A percentile compares a stretch with the other conserved stretches of the same genome.
phyloP scores from a whole-genome alignment of 2,113 vertebrate species.

The Anser cygnoides region DNA sequence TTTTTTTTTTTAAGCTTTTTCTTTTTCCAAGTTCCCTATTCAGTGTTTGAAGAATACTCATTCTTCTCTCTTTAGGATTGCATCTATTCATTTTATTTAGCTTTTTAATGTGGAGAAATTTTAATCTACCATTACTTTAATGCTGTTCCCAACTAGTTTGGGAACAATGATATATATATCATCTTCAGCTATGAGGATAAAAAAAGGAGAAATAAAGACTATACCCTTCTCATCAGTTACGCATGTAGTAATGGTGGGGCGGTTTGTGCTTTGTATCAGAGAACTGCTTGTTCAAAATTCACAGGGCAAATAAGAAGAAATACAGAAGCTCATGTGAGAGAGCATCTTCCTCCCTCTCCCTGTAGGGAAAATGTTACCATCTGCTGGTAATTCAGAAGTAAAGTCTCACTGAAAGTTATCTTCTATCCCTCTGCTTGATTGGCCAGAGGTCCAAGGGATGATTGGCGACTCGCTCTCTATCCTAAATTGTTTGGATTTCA shows the following conservation, averaged over 20 bases:
- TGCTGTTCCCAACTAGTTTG: slow-evolving; percentile 38
- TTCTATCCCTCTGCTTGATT: neutral
- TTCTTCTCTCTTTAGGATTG: slow-evolving; percentile 65
- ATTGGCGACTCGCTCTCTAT: neutral
- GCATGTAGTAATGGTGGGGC: neutral
- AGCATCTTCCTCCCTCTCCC: neutral
- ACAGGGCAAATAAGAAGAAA: neutral
- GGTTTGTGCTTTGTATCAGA: slow-evolving; percentile 3
- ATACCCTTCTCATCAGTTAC: slow-evolving; percentile 29
- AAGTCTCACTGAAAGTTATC: neutral
- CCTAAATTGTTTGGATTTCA: neutral
- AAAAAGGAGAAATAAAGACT: neutral
- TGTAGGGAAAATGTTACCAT: neutral
- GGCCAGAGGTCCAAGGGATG: neutral
- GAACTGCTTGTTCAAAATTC: neutral
- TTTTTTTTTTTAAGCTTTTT: neutral
- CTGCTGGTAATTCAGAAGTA: neutral
- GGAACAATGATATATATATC: slow-evolving; percentile 45
- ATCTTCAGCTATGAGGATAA: neutral
- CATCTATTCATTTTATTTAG: slow-evolving; percentile 67
- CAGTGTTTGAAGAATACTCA: slow-evolving; percentile 64
- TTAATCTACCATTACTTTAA: slow-evolving; percentile 62
- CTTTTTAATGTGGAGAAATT: slow-evolving; percentile 61
- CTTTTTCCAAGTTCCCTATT: slow-evolving; percentile 48
- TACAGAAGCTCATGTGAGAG: neutral